Evolutionary conservation across 23 tunicate genomes (phyloP).

Genomic region (Styela plicata): DNA sequence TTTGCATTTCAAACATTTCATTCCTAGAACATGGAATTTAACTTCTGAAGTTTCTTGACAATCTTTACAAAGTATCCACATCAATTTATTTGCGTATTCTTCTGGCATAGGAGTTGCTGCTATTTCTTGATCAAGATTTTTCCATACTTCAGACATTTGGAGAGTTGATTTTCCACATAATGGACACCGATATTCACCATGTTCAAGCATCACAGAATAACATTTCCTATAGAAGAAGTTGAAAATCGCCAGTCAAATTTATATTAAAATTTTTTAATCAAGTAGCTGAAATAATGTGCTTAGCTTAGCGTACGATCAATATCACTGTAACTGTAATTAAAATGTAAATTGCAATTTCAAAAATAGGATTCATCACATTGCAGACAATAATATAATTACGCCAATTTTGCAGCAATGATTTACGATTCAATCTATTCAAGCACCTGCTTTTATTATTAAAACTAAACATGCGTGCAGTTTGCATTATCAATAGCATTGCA

Average conservation of each 20-base stretch:
- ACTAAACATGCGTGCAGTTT: too few relatives aligned
- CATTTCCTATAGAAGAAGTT: slow-evolving; percentile 36
- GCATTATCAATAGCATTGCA: too few relatives aligned
- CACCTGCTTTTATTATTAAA: too few relatives aligned
- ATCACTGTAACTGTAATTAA: background rate
- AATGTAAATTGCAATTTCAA: background rate
- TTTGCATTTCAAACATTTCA: slow-evolving; percentile 63
- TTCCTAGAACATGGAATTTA: slow-evolving; percentile 68
- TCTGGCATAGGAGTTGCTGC: slow-evolving; percentile 81
- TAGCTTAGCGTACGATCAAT: background rate
- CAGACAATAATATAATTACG: too few relatives aligned
- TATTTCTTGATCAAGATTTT: slow-evolving; percentile 66
- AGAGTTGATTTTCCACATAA: slow-evolving; percentile 48
- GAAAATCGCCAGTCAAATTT: background rate
- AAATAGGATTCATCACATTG: too few relatives aligned
- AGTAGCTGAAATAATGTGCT: background rate
- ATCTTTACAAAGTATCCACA: slow-evolving; percentile 80
- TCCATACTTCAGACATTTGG: slow-evolving; percentile 64
- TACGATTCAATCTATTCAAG: too few relatives aligned
- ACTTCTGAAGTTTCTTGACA: slow-evolving; percentile 51
- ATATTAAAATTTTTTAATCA: background rate
- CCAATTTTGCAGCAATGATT: too few relatives aligned
- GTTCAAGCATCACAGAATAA: slow-evolving; percentile 35
- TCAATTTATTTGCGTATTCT: slow-evolving; percentile 49
- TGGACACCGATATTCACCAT: slow-evolving; percentile 66